phyloP scores from a whole-genome alignment of 2,113 vertebrate genomes.

The Paraplagusia blochii region DNA sequence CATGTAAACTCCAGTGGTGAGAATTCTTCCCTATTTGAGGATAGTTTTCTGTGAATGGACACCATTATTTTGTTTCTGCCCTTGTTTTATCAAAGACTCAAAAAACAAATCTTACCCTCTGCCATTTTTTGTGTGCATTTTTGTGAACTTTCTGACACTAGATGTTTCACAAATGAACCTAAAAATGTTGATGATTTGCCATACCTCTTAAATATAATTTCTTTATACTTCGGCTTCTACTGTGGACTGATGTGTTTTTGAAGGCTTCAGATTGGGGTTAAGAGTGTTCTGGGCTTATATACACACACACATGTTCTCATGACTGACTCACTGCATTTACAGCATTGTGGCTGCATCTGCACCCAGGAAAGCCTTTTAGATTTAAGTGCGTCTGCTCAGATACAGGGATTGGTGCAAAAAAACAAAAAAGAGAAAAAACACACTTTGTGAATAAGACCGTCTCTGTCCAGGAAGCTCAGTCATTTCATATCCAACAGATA shows the following conservation, averaged over 20 bases:
- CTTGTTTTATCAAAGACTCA: too few relatives aligned
- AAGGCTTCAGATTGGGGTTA: not conserved
- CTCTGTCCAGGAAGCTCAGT: slow-evolving; percentile 37
- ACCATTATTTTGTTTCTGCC: too few relatives aligned
- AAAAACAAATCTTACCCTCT: too few relatives aligned
- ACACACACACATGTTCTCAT: not conserved
- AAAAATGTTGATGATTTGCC: not conserved
- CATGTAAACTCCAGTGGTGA: too few relatives aligned
- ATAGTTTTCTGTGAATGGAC: too few relatives aligned
- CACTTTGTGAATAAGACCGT: slow-evolving; percentile 47
- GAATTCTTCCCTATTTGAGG: too few relatives aligned
- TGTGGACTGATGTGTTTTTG: not conserved
- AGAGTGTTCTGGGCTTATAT: not conserved
- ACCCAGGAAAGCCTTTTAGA: slow-evolving; percentile 44
- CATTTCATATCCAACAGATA: slow-evolving; percentile 49
- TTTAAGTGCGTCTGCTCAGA: slow-evolving; percentile 29
- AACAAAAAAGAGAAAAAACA: slow-evolving; percentile 35
- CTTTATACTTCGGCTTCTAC: too few relatives aligned
- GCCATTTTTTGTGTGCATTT: too few relatives aligned
- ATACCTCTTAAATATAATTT: not conserved
- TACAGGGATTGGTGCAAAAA: slow-evolving; percentile 45
- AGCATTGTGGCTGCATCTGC: slow-evolving; percentile 6
- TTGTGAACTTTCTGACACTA: too few relatives aligned
- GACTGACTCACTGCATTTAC: slow-evolving; percentile 3
- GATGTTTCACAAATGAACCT: too few relatives aligned